Evolutionary conservation across 2,797 vertebrate genomes (phyloP).

Genomic region (Acropternis orthonyx): DNA sequence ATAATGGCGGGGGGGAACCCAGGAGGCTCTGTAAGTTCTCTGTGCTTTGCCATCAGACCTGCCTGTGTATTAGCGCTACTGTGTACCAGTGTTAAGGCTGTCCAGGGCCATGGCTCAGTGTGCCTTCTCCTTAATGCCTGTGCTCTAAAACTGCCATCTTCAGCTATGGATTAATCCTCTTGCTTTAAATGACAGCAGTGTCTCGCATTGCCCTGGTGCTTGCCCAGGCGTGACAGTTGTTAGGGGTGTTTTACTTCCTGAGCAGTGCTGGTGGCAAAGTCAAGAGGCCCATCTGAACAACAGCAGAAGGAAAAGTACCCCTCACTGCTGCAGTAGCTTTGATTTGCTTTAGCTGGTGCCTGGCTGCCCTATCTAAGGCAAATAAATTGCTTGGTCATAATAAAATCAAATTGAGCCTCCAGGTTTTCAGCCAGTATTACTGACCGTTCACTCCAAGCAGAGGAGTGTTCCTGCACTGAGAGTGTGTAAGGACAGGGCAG

Average conservation of each 20-base stretch:
- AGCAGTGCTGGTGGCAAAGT: background rate
- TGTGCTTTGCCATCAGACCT: background rate
- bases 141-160: background rate
- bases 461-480: accelerated
- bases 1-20: accelerated
- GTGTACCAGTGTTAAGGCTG: background rate
- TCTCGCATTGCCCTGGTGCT: too few relatives aligned
- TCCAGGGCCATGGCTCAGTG: accelerated
- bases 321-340: background rate
- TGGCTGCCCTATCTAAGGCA: background rate
- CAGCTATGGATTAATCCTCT: accelerated
- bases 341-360: background rate
- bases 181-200: background rate
- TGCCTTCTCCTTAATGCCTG: background rate
- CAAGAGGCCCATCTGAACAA: background rate
- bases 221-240: accelerated
- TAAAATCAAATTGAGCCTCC: background rate
- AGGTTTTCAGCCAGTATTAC: background rate
- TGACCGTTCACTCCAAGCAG: background rate
- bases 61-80: background rate
- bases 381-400: background rate
- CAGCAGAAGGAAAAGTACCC: background rate
- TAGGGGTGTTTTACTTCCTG: background rate
- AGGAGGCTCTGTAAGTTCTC: background rate
- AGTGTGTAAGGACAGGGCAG: accelerated